A percentile compares a stretch with the other conserved stretches of the same genome.
phyloP scores from a whole-genome alignment of 2,113 vertebrate genomes.

The Ammodytes marinus region DNA sequence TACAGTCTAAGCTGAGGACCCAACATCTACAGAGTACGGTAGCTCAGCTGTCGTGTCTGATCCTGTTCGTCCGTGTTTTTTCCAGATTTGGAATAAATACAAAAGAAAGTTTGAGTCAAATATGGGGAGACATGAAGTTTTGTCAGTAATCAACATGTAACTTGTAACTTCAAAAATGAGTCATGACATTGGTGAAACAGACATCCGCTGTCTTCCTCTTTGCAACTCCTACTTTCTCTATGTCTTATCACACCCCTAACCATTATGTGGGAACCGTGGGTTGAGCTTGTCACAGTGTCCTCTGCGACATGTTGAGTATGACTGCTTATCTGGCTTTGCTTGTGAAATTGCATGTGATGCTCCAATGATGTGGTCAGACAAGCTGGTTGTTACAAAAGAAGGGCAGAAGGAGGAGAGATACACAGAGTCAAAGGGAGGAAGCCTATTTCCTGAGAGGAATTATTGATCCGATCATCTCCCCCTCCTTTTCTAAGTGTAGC shows the following conservation, averaged over 20 bases:
- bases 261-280: conserved; percentile 17
- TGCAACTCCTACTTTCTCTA: conserved; percentile 21
- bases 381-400: conserved; percentile 52
- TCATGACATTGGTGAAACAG: conserved; percentile 40
- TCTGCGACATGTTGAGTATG: conserved; percentile 25
- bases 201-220: conserved; percentile 24
- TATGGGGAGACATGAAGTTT: not conserved
- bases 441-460: conserved; percentile 73
- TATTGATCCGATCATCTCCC: conserved; percentile 77
- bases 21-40: not conserved
- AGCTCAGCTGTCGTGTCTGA: not conserved
- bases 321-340: conserved; percentile 62
- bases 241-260: not conserved
- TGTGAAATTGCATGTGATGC: conserved; percentile 61
- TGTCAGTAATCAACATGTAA: not conserved
- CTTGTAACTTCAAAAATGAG: not conserved
- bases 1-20: too few relatives aligned
- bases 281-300: conserved; percentile 43
- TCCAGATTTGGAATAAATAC: not conserved
- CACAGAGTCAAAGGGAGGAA: conserved; percentile 44
- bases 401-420: conserved; percentile 43
- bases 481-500: conserved; percentile 32
- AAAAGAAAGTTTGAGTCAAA: not conserved
- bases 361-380: conserved; percentile 61
- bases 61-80: not conserved